phyloP scores from a whole-genome alignment of 2,888 invertebrate species.

The Nematopogon swammerdamellus region DNA sequence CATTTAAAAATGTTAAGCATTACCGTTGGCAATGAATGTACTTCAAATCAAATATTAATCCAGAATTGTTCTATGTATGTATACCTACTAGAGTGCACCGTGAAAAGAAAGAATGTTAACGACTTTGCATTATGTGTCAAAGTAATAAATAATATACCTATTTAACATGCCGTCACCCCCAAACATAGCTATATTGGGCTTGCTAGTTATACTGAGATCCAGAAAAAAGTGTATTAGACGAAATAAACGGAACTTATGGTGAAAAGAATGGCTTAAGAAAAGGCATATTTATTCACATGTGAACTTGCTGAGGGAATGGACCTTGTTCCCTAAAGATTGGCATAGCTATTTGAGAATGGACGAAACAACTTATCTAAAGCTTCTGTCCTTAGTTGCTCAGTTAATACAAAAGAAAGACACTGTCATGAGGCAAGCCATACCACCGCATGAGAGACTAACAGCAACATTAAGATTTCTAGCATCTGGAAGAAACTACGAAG shows the following conservation, averaged over 20 bases:
- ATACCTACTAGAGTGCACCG: too few relatives aligned
- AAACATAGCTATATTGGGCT: neutral
- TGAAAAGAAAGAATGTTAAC: too few relatives aligned
- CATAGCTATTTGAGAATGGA: neutral
- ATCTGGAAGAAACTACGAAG: neutral
- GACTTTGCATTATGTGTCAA: too few relatives aligned
- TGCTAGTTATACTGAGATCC: neutral
- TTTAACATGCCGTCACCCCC: neutral
- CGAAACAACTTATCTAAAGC: neutral
- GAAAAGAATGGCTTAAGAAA: neutral
- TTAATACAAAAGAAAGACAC: neutral
- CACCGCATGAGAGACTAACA: neutral
- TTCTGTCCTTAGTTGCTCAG: neutral
- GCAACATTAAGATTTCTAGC: neutral
- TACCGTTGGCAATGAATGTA: too few relatives aligned
- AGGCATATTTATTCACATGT: neutral
- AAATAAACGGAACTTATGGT: neutral
- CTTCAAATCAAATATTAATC: too few relatives aligned
- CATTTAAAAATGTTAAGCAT: too few relatives aligned
- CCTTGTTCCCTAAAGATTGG: neutral
- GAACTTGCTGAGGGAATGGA: neutral
- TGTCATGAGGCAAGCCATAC: neutral
- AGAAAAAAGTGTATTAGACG: neutral
- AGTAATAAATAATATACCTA: too few relatives aligned
- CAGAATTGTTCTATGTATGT: too few relatives aligned